Conservation (phyloP, 2,797 vertebrate genomes). For the Artibeus lituratus region DNA sequence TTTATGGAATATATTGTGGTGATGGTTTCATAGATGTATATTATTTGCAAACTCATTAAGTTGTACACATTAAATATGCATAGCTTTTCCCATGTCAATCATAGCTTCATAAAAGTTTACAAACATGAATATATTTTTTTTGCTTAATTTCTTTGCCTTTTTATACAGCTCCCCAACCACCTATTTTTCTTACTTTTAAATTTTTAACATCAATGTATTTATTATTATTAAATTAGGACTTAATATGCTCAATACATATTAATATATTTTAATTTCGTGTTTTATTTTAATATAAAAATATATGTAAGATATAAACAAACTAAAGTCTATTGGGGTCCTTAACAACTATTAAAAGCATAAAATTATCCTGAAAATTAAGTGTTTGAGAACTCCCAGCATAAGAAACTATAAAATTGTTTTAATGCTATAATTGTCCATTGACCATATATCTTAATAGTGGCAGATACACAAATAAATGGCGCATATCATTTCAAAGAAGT, state of each 20-base stretch:
- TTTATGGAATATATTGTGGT: neutral
- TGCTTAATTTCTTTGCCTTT: neutral
- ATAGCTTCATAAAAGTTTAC: neutral
- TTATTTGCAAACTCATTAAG: neutral
- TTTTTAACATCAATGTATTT: neutral
- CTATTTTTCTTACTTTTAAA: neutral
- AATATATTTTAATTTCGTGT: neutral
- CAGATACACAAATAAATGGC: neutral
- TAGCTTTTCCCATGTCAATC: neutral
- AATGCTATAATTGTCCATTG: neutral
- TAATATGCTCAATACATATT: neutral
- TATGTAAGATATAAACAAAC: neutral
- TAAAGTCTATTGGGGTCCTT: neutral
- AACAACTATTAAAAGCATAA: neutral
- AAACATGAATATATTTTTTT: neutral
- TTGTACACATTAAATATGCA: neutral
- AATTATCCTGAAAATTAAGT: neutral
- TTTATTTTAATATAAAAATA: neutral
- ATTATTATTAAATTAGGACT: neutral
- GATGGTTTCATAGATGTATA: neutral
- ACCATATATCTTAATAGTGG: neutral
- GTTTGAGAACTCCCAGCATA: neutral
- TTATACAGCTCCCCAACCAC: neutral
- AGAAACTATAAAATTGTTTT: neutral
- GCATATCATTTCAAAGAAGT: neutral